These are phyloP conservation scores for Mus pahari DNA, from an alignment of 2,113 vertebrate species.

Conservation along the genomic window DNA sequence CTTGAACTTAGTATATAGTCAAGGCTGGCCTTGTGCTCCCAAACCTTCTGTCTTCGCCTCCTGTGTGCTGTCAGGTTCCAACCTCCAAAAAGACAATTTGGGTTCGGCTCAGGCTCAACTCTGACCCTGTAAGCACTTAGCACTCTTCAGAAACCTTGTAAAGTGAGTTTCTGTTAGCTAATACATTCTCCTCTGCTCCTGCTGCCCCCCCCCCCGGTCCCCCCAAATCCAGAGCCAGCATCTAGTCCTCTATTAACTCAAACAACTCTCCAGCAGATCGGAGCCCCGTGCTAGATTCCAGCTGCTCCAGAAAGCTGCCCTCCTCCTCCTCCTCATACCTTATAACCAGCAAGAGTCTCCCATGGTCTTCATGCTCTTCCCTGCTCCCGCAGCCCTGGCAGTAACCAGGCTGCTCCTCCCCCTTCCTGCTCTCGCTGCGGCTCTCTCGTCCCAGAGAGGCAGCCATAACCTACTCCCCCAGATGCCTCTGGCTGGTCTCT, in stretches of 20 bases:
- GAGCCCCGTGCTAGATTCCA: not conserved
- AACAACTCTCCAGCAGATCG: no score
- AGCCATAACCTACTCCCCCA: not conserved
- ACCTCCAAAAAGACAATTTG: not conserved
- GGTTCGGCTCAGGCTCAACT: not conserved
- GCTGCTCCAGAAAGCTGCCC: not conserved
- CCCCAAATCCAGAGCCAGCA: not conserved
- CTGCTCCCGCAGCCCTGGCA: not conserved
- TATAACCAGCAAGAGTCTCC: no score
- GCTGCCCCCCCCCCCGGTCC: no score
- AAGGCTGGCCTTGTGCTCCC: not conserved
- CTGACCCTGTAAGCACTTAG: not conserved
- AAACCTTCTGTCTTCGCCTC: not conserved
- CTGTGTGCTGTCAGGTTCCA: not conserved
- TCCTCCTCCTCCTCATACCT: no score
- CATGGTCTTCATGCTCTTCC: not conserved
- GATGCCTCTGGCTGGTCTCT: not conserved
- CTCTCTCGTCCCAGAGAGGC: not conserved
- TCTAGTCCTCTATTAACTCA: not conserved
- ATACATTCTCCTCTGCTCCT: not conserved
- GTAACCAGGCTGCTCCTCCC: not conserved
- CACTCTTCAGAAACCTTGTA: not conserved
- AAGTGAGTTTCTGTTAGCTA: not conserved
- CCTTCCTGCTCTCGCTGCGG: not conserved
- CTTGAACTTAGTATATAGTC: not conserved